These are phyloP conservation scores for Lepidurus couesii DNA, from an alignment of 1,140 invertebrate genomes.

Conservation along the genomic window DNA sequence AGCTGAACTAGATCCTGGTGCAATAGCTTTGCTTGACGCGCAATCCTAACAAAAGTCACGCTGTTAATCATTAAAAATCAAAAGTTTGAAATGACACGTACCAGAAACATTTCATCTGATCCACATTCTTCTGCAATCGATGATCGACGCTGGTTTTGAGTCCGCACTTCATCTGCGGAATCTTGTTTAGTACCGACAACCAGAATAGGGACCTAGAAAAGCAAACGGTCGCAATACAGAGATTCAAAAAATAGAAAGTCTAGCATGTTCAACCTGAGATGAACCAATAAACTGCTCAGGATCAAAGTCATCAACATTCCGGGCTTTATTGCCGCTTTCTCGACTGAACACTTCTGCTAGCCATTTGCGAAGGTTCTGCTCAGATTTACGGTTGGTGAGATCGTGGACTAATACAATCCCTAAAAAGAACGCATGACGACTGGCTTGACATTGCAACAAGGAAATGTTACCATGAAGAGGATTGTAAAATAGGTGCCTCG, in stretches of 20 bases:
- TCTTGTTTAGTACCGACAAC: slow-evolving; percentile 90
- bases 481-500: slow-evolving; percentile 85
- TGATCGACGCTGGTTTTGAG: slow-evolving; percentile 55
- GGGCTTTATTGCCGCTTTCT: slow-evolving; percentile 42
- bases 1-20: slow-evolving; percentile 84
- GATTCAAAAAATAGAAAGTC: background rate
- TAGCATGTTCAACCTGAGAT: slow-evolving; percentile 51
- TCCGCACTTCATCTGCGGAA: slow-evolving; percentile 63
- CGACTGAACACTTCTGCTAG: slow-evolving; percentile 80
- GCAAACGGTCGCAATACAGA: slow-evolving; percentile 10
- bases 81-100: slow-evolving; percentile 40
- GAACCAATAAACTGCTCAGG: slow-evolving; percentile 83
- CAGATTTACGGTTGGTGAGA: slow-evolving; percentile 90
- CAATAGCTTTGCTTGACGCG: slow-evolving; percentile 69
- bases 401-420: slow-evolving; percentile 92
- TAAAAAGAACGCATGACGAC: slow-evolving; percentile 45
- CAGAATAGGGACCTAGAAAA: slow-evolving; percentile 74
- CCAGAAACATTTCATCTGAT: slow-evolving; percentile 85
- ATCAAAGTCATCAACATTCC: slow-evolving; percentile 65
- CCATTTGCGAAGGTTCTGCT: slow-evolving; percentile 89
- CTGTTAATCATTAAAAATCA: slow-evolving; percentile 33
- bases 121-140: slow-evolving; percentile 86
- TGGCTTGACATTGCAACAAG: slow-evolving; percentile 31
- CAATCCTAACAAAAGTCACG: slow-evolving; percentile 56
- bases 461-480: slow-evolving; percentile 71